Conservation (phyloP, 2,888 invertebrate genomes). For the Drosophila lutescens region DNA sequence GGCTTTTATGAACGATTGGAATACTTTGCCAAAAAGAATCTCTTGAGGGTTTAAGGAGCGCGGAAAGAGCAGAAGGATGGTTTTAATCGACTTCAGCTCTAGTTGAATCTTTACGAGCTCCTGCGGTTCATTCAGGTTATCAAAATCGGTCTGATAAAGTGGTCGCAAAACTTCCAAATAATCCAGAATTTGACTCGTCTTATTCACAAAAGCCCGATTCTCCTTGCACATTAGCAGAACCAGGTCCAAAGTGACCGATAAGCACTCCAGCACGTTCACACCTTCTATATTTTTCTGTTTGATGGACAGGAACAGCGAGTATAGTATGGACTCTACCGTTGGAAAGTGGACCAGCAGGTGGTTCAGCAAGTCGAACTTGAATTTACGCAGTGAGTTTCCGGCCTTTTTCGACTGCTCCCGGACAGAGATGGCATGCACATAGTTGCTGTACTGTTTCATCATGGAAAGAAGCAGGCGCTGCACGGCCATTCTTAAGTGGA, state of each 20-base stretch:
- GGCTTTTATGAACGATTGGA: slow-evolving; percentile 86
- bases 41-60: slow-evolving; percentile 86
- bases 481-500: slow-evolving; percentile 81
- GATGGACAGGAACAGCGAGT: slow-evolving; percentile 77
- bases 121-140: slow-evolving; percentile 41
- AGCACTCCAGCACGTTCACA: slow-evolving; percentile 81
- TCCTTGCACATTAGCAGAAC: slow-evolving; percentile 81
- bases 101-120: slow-evolving; percentile 66
- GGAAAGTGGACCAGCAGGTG: slow-evolving; percentile 83
- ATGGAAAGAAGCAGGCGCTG: slow-evolving; percentile 83
- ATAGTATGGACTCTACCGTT: slow-evolving; percentile 79
- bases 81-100: slow-evolving; percentile 83
- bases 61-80: slow-evolving; percentile 84
- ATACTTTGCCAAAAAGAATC: slow-evolving; percentile 86
- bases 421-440: slow-evolving; percentile 74
- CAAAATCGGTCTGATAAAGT: slow-evolving; percentile 74
- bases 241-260: slow-evolving; percentile 82
- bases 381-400: slow-evolving; percentile 80
- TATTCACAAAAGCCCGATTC: slow-evolving; percentile 82
- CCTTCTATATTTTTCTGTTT: slow-evolving; percentile 26
- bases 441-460: slow-evolving; percentile 84
- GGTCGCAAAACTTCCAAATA: slow-evolving; percentile 83
- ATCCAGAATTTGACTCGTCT: slow-evolving; percentile 81
- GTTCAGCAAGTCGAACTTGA: slow-evolving; percentile 83
- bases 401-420: slow-evolving; percentile 77